phyloP scores from a whole-genome alignment of 2,113 vertebrate genomes.

The Myocastor coypus region DNA sequence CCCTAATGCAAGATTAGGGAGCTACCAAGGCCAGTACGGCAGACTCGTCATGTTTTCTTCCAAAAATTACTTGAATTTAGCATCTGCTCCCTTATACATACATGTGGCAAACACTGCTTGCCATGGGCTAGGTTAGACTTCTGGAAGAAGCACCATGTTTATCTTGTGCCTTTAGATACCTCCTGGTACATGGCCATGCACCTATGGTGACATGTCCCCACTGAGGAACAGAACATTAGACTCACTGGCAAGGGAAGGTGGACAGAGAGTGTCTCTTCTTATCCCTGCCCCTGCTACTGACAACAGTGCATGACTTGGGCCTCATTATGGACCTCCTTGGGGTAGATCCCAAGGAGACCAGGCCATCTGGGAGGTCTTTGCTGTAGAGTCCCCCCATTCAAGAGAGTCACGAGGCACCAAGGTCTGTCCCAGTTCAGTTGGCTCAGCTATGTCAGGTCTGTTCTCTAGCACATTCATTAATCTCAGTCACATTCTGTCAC shows the following conservation, averaged over 20 bases:
- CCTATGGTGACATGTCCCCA: neutral
- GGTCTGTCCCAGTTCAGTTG: neutral
- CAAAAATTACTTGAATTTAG: conserved; percentile 33
- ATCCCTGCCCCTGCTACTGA: neutral
- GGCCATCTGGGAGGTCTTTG: neutral
- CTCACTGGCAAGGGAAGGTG: neutral
- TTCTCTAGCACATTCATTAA: neutral
- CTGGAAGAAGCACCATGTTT: neutral
- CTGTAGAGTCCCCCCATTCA: neutral
- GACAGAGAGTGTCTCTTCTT: neutral
- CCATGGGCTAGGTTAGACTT: neutral
- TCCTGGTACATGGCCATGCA: neutral
- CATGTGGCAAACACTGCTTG: neutral
- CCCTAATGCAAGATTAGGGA: neutral
- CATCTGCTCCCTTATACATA: conserved; percentile 23
- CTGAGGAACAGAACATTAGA: neutral
- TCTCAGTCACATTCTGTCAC: neutral
- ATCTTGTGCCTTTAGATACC: neutral
- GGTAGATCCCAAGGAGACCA: neutral
- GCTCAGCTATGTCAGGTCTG: neutral
- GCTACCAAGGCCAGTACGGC: neutral
- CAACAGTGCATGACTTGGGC: neutral
- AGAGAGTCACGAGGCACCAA: neutral
- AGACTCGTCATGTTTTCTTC: conserved; percentile 48
- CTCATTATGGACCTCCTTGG: neutral